A percentile compares a stretch with the other conserved stretches of the same genome.
phyloP scores from a whole-genome alignment of 2,113 vertebrate species.

The Fregata magnificens region DNA sequence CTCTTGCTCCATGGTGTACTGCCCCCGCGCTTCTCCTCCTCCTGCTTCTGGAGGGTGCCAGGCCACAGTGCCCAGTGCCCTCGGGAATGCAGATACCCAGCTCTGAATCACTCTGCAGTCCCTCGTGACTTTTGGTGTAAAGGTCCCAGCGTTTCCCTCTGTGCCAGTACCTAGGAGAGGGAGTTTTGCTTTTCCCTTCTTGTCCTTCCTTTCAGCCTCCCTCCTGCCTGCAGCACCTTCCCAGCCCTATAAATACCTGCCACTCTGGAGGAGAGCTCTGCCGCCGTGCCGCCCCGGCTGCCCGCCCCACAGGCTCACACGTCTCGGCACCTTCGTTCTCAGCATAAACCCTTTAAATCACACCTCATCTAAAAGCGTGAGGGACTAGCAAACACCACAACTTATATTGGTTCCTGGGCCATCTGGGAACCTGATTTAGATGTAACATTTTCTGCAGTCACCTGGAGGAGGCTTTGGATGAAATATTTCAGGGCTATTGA shows the following conservation, averaged over 20 bases:
- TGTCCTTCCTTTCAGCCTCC: neutral
- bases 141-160: neutral
- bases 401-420: neutral
- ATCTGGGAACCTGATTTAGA: conserved; percentile 31
- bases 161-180: neutral
- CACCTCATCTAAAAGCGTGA: neutral
- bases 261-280: neutral
- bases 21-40: neutral
- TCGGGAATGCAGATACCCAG: neutral
- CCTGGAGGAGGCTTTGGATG: conserved; percentile 28
- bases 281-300: neutral
- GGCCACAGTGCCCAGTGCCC: neutral
- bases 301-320: neutral
- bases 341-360: neutral
- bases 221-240: neutral
- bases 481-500: conserved; percentile 27
- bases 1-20: neutral
- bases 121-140: accelerated
- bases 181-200: neutral
- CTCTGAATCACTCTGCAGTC: neutral
- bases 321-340: neutral
- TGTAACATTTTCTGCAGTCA: conserved; percentile 23
- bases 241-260: neutral
- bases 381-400: neutral
- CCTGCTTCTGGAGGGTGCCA: neutral